Evolutionary conservation across 2,888 invertebrate species (phyloP).

Genomic region (Sipunculus nudus): DNA sequence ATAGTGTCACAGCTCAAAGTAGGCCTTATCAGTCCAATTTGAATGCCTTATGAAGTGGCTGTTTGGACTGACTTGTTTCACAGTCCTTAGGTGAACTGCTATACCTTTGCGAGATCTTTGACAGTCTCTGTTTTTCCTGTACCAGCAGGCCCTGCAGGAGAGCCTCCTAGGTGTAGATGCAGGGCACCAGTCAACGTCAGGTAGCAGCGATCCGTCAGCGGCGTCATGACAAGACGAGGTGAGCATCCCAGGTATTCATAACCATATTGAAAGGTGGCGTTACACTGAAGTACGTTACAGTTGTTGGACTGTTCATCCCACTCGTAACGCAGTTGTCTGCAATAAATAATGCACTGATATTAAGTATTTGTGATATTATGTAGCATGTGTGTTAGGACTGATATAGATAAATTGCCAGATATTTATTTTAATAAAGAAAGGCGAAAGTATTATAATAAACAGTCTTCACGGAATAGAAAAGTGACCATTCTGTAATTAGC

Average conservation of each 20-base stretch:
- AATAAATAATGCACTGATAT: slow-evolving; percentile 12
- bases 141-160: slow-evolving; percentile 66
- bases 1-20: too few relatives aligned
- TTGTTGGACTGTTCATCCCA: slow-evolving; percentile 65
- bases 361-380: too few relatives aligned
- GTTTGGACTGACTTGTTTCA: too few relatives aligned
- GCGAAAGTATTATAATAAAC: too few relatives aligned
- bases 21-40: too few relatives aligned
- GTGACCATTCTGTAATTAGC: too few relatives aligned
- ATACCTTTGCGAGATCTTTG: slow-evolving; percentile 65
- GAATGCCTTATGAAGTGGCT: too few relatives aligned
- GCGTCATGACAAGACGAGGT: slow-evolving; percentile 64
- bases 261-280: slow-evolving; percentile 63
- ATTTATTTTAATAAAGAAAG: too few relatives aligned
- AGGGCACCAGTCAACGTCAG: slow-evolving; percentile 64
- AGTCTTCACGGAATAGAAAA: too few relatives aligned
- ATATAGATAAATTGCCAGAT: too few relatives aligned
- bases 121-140: slow-evolving; percentile 67
- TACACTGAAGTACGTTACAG: slow-evolving; percentile 63
- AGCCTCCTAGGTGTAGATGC: slow-evolving; percentile 64
- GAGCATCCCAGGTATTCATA: slow-evolving; percentile 67
- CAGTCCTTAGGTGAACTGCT: too few relatives aligned
- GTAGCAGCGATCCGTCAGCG: slow-evolving; percentile 63
- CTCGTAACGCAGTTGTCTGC: slow-evolving; percentile 64
- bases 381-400: too few relatives aligned